Conservation (phyloP, 2,888 invertebrate species). For the Agapostemon virescens region DNA sequence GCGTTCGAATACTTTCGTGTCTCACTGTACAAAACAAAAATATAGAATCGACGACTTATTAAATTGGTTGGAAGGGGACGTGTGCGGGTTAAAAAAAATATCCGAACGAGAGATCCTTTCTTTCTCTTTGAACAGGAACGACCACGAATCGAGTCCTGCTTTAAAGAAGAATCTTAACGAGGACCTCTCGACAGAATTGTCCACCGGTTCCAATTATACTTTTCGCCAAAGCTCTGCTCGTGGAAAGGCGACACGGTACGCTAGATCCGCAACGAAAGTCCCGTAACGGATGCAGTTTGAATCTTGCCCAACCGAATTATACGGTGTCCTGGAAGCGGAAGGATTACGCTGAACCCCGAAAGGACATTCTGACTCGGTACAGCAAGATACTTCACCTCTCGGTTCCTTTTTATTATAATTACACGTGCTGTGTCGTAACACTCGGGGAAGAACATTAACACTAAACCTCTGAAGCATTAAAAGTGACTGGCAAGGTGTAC, state of each 20-base stretch:
- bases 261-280: constrained; percentile 33
- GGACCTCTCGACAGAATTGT: constrained; percentile 53
- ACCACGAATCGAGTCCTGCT: constrained; percentile 33
- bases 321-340: constrained; percentile 32
- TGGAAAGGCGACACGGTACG: constrained; percentile 27
- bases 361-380: constrained; percentile 25
- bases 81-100: not conserved
- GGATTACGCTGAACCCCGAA: constrained; percentile 35
- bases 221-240: constrained; percentile 38
- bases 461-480: no score
- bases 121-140: constrained; percentile 26
- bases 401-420: not conserved
- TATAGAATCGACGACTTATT: constrained; percentile 2
- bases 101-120: not conserved
- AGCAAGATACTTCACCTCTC: not conserved
- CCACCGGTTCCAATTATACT: constrained; percentile 53
- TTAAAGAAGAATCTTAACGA: constrained; percentile 57
- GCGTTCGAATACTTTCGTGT: no score
- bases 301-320: constrained; percentile 44
- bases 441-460: not conserved
- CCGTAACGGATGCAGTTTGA: constrained; percentile 50
- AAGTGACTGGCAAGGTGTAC: no score
- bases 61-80: not conserved
- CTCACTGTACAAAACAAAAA: not conserved
- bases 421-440: not conserved